Evolutionary conservation across 2,797 vertebrate genomes (phyloP).

Genomic region (Tenualosa ilisha): DNA sequence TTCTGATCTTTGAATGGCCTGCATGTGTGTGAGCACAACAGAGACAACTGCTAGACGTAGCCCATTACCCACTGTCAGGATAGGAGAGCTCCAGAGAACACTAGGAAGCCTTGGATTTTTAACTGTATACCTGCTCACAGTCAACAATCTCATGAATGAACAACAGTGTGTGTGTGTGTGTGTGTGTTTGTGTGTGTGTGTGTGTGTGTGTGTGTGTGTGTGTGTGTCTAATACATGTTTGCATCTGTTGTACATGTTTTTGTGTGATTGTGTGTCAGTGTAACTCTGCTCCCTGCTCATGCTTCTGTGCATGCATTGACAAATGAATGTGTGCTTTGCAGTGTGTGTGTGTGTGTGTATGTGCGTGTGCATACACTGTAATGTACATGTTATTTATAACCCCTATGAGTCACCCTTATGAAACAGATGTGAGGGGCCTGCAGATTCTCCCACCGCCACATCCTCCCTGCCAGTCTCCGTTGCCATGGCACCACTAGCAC

Average conservation of each 20-base stretch:
- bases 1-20: not conserved
- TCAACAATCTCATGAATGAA: not conserved
- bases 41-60: not conserved
- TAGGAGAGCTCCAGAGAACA: not conserved
- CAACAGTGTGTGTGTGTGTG: not conserved
- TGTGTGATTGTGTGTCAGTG: not conserved
- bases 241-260: not conserved
- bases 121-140: too few species aligned
- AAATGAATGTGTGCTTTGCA: not conserved
- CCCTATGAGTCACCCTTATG: conserved; percentile 45
- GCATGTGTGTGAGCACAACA: not conserved
- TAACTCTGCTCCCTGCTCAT: not conserved
- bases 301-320: not conserved
- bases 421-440: conserved; percentile 43
- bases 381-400: conserved; percentile 40
- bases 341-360: conserved; percentile 28
- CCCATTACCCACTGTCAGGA: not conserved
- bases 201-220: not conserved
- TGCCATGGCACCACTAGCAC: conserved; percentile 19
- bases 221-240: not conserved
- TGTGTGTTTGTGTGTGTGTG: conserved; percentile 1
- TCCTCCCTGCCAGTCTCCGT: not conserved
- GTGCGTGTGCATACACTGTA: conserved; percentile 32
- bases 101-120: too few species aligned
- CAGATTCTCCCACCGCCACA: conserved; percentile 40